Evolutionary conservation across 1,140 invertebrate species (phyloP), one percentile per base, ranked within the genome.

Genomic region (Trachelipus rathkii): DNA sequence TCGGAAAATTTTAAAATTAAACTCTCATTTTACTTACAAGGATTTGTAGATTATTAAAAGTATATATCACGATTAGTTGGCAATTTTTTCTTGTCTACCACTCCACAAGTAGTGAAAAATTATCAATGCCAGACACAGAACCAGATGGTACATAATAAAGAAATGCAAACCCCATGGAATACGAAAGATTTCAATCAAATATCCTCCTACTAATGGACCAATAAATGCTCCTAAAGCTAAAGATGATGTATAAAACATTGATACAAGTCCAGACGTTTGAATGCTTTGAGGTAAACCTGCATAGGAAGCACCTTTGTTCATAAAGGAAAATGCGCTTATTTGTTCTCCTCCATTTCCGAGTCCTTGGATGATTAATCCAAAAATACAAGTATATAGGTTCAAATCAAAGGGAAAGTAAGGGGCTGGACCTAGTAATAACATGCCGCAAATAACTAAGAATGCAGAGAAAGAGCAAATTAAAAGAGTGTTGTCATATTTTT

Each of bases 171-270:
- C 89, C 78, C 88, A 87, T 75, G 88, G 83, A 83, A 94, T 94
- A 0, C 91, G 91, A 53, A 92, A 88, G 70, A 85, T 87, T 79
- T 95, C 92, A 77, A 90, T 89, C 0, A 95, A 86, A 53, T 92
- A 87, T 9, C 92, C 92, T 44, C 90, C 91, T 0, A 93, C 85
- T 0, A 91, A 92, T 0, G 92, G 92, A 0, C 92, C 92, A 33
- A 93, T 90, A 83, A 93, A 94, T 24, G 92, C 92, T n/a, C 93
- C 93, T 0, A 94, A 85, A 2, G 93, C 93, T 83, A 94, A 94
- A 0, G 91, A 90, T 10, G 92, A 93, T 0, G 93, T 93, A 92
- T 93, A 94, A 60, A 95, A 86, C 0, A 91, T 92, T 4, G 93
- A 94, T 68, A 95, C 90, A 43, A 95, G 84, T 0, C 92, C 92